Conservation (phyloP, 37 sponge, comb jelly and placozoan species). For the Beroe forskalii region DNA sequence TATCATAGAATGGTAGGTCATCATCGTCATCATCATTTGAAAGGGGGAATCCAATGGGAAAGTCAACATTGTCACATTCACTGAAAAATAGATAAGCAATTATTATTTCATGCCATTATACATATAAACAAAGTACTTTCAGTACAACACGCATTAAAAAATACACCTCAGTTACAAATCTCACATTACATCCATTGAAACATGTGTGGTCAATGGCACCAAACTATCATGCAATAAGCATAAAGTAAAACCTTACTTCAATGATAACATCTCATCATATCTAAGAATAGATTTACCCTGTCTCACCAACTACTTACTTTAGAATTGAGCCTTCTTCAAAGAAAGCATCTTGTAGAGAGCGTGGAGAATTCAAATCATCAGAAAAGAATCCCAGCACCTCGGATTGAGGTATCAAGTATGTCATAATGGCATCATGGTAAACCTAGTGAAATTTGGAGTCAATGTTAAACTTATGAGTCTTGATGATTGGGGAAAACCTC, state of each 20-base stretch:
- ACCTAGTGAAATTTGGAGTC: no score
- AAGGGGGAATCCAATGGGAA: neutral
- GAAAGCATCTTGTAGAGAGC: slow-evolving; percentile 61
- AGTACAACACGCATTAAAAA: no score
- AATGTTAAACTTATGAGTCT: no score
- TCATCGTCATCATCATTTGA: neutral
- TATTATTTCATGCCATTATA: no score
- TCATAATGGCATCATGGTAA: slow-evolving; percentile 3
- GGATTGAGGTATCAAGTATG: slow-evolving; percentile 46
- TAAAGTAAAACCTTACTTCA: neutral
- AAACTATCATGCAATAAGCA: neutral
- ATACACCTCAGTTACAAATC: no score
- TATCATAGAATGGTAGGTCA: neutral
- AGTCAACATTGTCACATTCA: slow-evolving; percentile 1
- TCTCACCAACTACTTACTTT: slow-evolving; percentile 1
- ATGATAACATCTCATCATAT: neutral
- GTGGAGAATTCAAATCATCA: slow-evolving; percentile 35
- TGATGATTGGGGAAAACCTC: no score
- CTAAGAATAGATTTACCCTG: neutral
- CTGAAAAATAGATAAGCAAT: slow-evolving; percentile 23
- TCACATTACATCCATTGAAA: no score
- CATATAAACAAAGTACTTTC: no score
- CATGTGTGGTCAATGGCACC: neutral
- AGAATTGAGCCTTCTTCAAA: neutral
- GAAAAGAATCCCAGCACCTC: slow-evolving; percentile 54